These are phyloP conservation scores for Myotis myotis DNA, from an alignment of 2,797 vertebrate genomes.

Conservation along the genomic window DNA sequence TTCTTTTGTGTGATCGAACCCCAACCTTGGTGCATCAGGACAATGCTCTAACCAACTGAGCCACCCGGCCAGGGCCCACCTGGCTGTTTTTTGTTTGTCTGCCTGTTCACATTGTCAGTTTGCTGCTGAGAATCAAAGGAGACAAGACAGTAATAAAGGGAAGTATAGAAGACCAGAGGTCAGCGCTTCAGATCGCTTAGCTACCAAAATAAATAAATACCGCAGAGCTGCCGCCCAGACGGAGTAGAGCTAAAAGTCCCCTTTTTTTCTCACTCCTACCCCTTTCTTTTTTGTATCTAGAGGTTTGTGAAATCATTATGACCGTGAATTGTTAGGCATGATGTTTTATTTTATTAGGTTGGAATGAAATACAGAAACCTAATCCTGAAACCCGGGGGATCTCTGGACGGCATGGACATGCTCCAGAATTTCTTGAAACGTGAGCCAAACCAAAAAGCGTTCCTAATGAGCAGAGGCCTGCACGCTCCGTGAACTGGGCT, in stretches of 20 bases:
- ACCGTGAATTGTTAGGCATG: slow-evolving; percentile 77
- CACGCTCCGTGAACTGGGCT: slow-evolving; percentile 70
- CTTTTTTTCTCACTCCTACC: slow-evolving; percentile 33
- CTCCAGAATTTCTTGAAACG: slow-evolving; percentile 92
- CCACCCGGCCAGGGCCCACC: not conserved
- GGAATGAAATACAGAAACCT: slow-evolving; percentile 93
- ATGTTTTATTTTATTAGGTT: slow-evolving; percentile 87
- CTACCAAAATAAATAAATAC: slow-evolving; percentile 11
- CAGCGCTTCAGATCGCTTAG: slow-evolving; percentile 3
- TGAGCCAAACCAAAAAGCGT: slow-evolving; percentile 92
- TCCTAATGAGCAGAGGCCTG: slow-evolving; percentile 94
- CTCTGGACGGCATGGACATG: slow-evolving; percentile 94
- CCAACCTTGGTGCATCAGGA: not conserved
- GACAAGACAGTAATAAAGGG: not conserved
- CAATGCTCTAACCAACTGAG: not conserved
- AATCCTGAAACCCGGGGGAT: slow-evolving; percentile 94
- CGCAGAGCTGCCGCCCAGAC: not conserved
- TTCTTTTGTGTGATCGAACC: not conserved
- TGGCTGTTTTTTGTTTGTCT: not conserved
- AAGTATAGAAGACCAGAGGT: not conserved
- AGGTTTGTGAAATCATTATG: slow-evolving; percentile 55
- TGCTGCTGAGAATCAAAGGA: slow-evolving; percentile 23
- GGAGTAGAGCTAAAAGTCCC: not conserved
- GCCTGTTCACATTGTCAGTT: not conserved
- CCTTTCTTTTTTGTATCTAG: slow-evolving; percentile 22